Evolutionary conservation across 2,888 invertebrate species (phyloP).

Genomic region (Clepsis dumicolana): DNA sequence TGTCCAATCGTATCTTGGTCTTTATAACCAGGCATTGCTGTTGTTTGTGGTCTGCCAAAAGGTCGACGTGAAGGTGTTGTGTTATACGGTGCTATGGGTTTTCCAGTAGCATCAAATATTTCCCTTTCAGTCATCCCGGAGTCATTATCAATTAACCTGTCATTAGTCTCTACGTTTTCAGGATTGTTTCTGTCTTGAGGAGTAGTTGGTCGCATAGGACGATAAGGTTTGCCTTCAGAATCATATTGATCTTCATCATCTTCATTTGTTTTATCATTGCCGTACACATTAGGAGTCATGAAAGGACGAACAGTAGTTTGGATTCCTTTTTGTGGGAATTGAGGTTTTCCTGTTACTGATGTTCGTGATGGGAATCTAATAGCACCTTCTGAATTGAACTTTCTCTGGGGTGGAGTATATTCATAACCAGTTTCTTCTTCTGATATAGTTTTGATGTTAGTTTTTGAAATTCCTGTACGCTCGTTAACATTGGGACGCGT

Average conservation of each 20-base stretch:
- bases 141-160: neutral
- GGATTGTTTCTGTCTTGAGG: neutral
- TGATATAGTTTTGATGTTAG: constrained; percentile 12
- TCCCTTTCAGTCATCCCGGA: neutral
- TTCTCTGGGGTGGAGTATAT: constrained; percentile 51
- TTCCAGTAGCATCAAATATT: constrained; percentile 1
- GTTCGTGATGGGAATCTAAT: constrained; percentile 40
- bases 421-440: constrained; percentile 51
- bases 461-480: neutral
- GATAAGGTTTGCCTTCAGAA: constrained; percentile 8
- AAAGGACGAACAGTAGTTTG: constrained; percentile 49
- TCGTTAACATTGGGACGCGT: constrained; percentile 12
- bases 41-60: constrained; percentile 18
- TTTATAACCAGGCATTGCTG: constrained; percentile 5
- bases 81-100: neutral
- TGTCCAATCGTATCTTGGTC: constrained; percentile 7
- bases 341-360: constrained; percentile 30
- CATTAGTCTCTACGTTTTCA: neutral
- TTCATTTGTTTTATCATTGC: constrained; percentile 43
- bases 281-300: constrained; percentile 51
- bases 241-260: constrained; percentile 39
- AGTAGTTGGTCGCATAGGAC: constrained; percentile 1
- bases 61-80: constrained; percentile 5
- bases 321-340: constrained; percentile 22
- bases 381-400: constrained; percentile 45